Base-by-base conservation (phyloP, 2,113 vertebrate species). In the Anguilla japonica region DNA sequence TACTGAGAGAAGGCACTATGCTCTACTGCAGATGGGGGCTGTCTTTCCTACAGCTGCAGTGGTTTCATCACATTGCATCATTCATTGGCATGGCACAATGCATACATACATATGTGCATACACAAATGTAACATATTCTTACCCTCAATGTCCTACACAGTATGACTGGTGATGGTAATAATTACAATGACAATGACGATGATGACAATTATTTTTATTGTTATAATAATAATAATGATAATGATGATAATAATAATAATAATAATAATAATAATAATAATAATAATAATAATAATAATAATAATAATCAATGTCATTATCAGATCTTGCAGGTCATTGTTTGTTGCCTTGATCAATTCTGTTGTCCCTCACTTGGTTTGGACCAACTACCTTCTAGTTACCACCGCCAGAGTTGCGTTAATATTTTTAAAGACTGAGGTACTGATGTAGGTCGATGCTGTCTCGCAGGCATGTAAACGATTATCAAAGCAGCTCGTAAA, bases 51-150 rank as follows among this genome's bases (percentile, higher is more conserved):
- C 26, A 34, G 29, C 71, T 29, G 71, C 71, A 75, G 71, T 34
- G 71, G n/a, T 75, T 75, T 75, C 71, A 75, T 34, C 71, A 75
- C 26, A 75, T 75, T 75, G n/a, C 71, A 75, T 75, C 71, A 75
- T 75, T 34, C 26, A 34, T 75, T 75, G 7, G 26, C n/a, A 29
- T 34, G 26, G 71, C 71, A 34, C 26, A 34, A 8, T 22, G 8
- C 34, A 20, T 67, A 26, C 60, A 67, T 67, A 26, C 60, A 67
- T 26, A 67, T 56, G 53, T 57, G 15, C 18, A 60, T 60, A 60
- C 22, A 67, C 22, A 67, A 67, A 67, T 67, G 43, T 53, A 53
- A 53, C 50, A 53, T 5, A 9, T 53, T 53, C 43, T 46, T 46
- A 46, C 43, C 43, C 8, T 46, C 50, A 53, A 14, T 53, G 50